A percentile compares a stretch with the other conserved stretches of the same genome.
Evolutionary conservation across 2,113 vertebrate genomes (phyloP).

Genomic region (Perca fluviatilis): DNA sequence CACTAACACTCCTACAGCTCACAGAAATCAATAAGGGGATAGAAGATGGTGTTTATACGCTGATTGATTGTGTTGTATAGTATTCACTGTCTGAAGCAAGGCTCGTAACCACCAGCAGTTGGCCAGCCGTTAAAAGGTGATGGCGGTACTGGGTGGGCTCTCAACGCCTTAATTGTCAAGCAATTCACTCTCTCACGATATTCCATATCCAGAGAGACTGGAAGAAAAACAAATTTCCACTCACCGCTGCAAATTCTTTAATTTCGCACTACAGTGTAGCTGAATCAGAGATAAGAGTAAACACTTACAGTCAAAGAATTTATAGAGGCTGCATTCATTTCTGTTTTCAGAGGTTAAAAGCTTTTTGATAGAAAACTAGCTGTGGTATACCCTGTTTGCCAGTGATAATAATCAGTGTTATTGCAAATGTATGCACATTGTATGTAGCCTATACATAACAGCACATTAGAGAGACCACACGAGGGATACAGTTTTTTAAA

Average conservation of each 20-base stretch:
- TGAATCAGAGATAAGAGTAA: slow-evolving; percentile 33
- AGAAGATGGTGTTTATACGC: slow-evolving; percentile 51
- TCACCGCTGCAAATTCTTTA: slow-evolving; percentile 8
- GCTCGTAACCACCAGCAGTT: slow-evolving; percentile 32
- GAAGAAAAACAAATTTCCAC: slow-evolving; percentile 1
- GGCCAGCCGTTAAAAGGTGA: slow-evolving; percentile 14
- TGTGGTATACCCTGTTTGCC: neutral
- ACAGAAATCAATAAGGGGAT: slow-evolving; percentile 72
- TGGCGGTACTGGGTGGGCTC: neutral
- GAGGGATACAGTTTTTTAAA: neutral
- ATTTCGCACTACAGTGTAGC: neutral
- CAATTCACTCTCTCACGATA: slow-evolving; percentile 5
- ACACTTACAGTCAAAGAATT: neutral
- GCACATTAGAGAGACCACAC: neutral
- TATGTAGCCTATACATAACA: neutral
- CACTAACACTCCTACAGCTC: slow-evolving; percentile 63
- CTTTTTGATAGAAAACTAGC: neutral
- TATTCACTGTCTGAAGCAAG: slow-evolving; percentile 40
- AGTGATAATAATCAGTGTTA: no score
- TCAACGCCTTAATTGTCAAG: neutral
- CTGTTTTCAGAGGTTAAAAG: slow-evolving; percentile 2
- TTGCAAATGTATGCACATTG: neutral
- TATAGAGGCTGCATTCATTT: slow-evolving; percentile 7
- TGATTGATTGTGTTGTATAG: slow-evolving; percentile 55
- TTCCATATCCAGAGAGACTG: neutral